Conservation (phyloP, 1,140 invertebrate species). For the Pseudomyrmex pallidus region DNA sequence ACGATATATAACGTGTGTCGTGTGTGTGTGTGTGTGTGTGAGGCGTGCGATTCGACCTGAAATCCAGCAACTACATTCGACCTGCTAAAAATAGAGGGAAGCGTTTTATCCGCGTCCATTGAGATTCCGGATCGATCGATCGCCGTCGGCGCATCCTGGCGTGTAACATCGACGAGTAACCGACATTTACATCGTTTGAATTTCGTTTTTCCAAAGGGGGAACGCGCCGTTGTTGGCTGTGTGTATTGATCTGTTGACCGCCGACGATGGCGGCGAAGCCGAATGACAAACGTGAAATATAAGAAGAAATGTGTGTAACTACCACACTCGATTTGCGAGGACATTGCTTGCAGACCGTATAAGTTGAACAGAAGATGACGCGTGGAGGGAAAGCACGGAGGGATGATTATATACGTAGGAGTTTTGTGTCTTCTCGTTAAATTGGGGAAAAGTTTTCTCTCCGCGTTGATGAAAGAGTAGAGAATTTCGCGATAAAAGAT, state of each 20-base stretch:
- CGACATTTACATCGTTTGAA: constrained; percentile 59
- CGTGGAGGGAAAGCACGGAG: neutral
- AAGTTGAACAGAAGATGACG: constrained; percentile 6
- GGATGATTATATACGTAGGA: no score
- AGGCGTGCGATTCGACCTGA: constrained; percentile 23
- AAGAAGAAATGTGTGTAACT: constrained; percentile 27
- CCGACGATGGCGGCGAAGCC: constrained; percentile 5
- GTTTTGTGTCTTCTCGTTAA: no score
- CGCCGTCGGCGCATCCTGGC: constrained; percentile 38
- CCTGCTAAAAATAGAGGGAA: constrained; percentile 50
- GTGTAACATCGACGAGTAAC: constrained; percentile 48
- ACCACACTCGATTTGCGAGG: neutral
- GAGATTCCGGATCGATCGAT: constrained; percentile 57
- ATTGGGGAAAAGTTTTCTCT: no score
- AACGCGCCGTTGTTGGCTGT: neutral
- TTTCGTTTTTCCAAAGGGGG: constrained; percentile 52
- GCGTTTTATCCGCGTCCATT: constrained; percentile 53
- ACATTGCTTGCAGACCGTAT: neutral
- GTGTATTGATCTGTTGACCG: constrained; percentile 55
- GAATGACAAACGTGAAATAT: constrained; percentile 36
- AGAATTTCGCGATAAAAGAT: no score
- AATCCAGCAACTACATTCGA: constrained; percentile 45
- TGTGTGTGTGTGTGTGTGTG: no score
- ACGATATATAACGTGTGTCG: no score
- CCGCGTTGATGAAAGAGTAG: no score